Base-by-base conservation (phyloP, 2,888 invertebrate species). In the Thecophora atra region DNA sequence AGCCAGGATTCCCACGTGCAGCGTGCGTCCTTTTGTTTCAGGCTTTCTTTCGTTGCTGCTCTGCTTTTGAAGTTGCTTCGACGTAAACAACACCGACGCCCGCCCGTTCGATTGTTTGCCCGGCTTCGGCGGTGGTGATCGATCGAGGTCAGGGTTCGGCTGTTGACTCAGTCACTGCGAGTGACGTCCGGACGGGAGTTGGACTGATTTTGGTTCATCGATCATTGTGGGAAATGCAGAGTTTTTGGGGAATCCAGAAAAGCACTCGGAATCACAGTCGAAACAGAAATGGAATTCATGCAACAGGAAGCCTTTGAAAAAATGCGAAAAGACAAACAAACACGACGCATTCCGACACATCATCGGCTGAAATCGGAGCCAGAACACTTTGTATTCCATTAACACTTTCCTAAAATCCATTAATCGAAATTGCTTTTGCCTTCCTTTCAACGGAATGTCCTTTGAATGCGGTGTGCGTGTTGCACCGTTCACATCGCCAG, bases 261-360 rank as follows among this genome's bases (percentile, higher is more conserved):
- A 3, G 19, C 19, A 62, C 37, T 37, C n/a, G 8, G 19, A 62
- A 63, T 3, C 37, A 37, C 21, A 37, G 11, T 37, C 1, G 37
- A 6, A 37, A 37, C 11, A 6, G n/a, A 8, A 8, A 11, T 21
- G 13, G 21, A 24, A 19, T n/a, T 42, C 21, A 24, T 44, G 63
- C 63, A 63, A 63, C 63, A 63, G 63, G 63, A 63, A 63, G 63
- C 63, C 63, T 37, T 63, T 63, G 4, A 37, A 37, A 37, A 37
- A 6, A n/a, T n/a, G n/a, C n/a, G n/a, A n/a, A 37, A 11, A 37
- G 11, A 37, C 6, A 42, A 63, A 37, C 30, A 63, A 63, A 63
- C 63, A 42, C 13, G 17, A 30, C 11, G 63, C 13, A 30, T 63
- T 63, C 42, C 6, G 37, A 37, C 21, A 37, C 47, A 47, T n/a